Evolutionary conservation across 2,888 invertebrate genomes (phyloP), one percentile per base, ranked within the genome.

Genomic region (Nomada flava): DNA sequence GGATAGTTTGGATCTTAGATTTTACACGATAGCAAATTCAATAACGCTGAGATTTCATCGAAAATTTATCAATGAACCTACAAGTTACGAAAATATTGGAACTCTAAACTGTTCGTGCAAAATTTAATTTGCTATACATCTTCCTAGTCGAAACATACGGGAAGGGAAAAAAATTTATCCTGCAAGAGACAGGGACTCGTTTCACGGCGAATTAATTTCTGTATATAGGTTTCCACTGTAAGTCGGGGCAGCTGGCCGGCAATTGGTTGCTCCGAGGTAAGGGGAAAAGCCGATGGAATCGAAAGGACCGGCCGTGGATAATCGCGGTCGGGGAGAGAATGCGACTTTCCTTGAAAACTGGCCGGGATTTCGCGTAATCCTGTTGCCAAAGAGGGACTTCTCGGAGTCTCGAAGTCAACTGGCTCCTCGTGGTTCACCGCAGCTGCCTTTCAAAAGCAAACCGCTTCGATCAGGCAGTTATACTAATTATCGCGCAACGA

Each of bases 141-240:
- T 7, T 36, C 36, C 36, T 1, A 0, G 9, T 9, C 7, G 36
- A 36, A 36, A 36, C 7, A 7, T 1, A 36, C 36, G 36, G 7
- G 7, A 36, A 1, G 36, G 36, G 36, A 7, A 36, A 36, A 20
- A 20, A n/a, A 10, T 55, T 23, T 10, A 20, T 23, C n/a, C 55
- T n/a, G 23, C 1, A 55, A 20, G 55, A 23, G 55, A 10, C 20
- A 55, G 20, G n/a, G 50, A 29, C 91, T 93, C 92, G 92, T 93
- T 93, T 93, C 92, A 93, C 91, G 93, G 93, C 89, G 93, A 93
- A 93, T 93, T 93, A 92, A 92, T 90, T 92, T 85, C 20, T 84
- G 89, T 91, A 92, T 90, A 92, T 91, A 89, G 80, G 62, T 59
- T 65, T 53, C 62, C 13, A 20, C 73, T 60, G 67, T 85, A 85